Conservation (phyloP, 2,797 vertebrate genomes). For the Scarus forsteni region DNA sequence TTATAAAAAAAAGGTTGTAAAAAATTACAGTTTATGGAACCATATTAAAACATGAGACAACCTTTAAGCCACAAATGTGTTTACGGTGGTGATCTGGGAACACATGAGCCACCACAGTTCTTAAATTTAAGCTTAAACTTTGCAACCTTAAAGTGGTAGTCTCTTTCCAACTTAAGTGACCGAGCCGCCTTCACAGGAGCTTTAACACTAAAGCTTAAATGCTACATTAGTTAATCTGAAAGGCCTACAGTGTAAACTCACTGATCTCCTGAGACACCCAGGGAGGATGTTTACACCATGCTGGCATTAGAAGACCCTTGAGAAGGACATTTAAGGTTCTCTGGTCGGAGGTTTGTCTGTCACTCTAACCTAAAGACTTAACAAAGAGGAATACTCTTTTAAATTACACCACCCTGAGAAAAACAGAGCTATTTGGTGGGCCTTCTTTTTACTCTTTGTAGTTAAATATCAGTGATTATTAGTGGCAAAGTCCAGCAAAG, state of each 20-base stretch:
- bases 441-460: neutral
- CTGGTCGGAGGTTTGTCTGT: conserved; percentile 21
- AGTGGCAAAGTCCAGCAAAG: neutral
- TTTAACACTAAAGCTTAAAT: conserved; percentile 28
- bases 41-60: conserved; percentile 6
- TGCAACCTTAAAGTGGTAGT: neutral
- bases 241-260: conserved; percentile 63
- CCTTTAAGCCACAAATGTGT: neutral
- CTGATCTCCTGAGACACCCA: conserved; percentile 59
- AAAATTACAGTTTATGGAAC: conserved; percentile 8
- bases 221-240: conserved; percentile 69
- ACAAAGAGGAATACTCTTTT: neutral
- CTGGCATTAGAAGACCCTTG: conserved; percentile 62
- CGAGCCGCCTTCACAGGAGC: conserved; percentile 10
- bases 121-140: neutral
- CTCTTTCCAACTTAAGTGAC: conserved; percentile 9
- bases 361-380: neutral
- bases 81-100: neutral
- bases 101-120: neutral
- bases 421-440: conserved; percentile 9
- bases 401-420: neutral
- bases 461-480: conserved; percentile 23
- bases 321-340: conserved; percentile 59
- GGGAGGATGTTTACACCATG: conserved; percentile 60
- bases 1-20: conserved; percentile 35